Percentiles rank a stretch among this genome's conserved stretches.
These are phyloP conservation scores for Brachyptera putata DNA, from an alignment of 2,888 invertebrate genomes.

Conservation along the genomic window DNA sequence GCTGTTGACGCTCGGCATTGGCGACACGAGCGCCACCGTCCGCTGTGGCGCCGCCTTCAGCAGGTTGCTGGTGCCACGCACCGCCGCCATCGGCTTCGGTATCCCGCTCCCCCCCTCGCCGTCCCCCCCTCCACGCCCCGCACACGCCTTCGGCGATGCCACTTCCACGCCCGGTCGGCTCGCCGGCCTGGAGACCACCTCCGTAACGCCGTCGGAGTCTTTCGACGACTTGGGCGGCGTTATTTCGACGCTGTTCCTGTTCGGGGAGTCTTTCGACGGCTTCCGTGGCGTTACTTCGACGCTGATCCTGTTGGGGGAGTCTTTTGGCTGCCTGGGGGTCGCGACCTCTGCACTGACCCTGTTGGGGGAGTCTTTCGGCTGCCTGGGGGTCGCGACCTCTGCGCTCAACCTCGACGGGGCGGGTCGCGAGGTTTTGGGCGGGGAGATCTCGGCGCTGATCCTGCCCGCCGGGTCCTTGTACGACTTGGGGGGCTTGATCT, in stretches of 20 bases:
- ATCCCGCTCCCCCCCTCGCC: constrained; percentile 55
- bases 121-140: neutral
- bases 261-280: neutral
- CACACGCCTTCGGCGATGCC: too few relatives aligned
- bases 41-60: constrained; percentile 27
- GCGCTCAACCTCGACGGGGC: too few relatives aligned
- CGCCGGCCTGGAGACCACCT: neutral
- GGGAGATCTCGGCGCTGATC: neutral
- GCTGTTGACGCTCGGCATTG: constrained; percentile 55
- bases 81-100: constrained; percentile 87
- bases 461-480: neutral
- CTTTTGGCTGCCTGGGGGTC: too few relatives aligned
- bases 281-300: too few relatives aligned
- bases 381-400: too few relatives aligned
- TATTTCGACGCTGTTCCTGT: neutral
- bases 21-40: constrained; percentile 60
- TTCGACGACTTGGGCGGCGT: too few relatives aligned
- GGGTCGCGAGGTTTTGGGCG: neutral
- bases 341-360: too few relatives aligned
- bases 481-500: neutral
- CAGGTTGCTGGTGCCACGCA: constrained; percentile 80
- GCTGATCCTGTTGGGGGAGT: too few relatives aligned
- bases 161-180: neutral
- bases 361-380: too few relatives aligned
- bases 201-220: neutral